phyloP scores from a whole-genome alignment of 1,140 invertebrate genomes.

The Macrotrachela quadricornifera region DNA sequence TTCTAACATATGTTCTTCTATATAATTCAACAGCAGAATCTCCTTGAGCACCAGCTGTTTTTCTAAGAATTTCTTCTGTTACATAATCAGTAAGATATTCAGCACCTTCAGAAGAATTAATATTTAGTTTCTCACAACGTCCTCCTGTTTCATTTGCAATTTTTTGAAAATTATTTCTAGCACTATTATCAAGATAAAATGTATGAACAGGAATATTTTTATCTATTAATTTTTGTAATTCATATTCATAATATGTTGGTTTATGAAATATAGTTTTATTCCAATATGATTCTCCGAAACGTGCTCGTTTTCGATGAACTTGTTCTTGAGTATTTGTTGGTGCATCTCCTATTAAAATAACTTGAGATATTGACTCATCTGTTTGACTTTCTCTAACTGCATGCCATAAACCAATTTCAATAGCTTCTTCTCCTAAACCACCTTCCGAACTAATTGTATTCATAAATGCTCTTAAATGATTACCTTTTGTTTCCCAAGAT shows the following conservation, averaged over 20 bases:
- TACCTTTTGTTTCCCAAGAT: not conserved
- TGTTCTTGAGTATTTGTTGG: not conserved
- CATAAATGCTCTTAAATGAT: not conserved
- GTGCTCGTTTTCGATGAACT: not conserved
- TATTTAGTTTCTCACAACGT: not conserved
- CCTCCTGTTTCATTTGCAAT: not conserved
- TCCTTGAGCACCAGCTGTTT: not conserved
- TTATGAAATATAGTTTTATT: not conserved
- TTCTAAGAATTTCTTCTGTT: not conserved
- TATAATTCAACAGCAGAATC: not conserved
- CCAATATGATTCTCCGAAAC: not conserved
- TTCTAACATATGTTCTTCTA: too few relatives aligned
- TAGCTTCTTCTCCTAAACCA: not conserved
- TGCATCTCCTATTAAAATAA: not conserved
- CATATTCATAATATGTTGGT: not conserved
- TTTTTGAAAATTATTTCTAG: not conserved
- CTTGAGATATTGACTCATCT: not conserved
- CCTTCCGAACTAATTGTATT: not conserved
- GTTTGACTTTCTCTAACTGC: not conserved
- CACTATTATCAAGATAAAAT: not conserved
- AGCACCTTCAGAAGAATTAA: not conserved
- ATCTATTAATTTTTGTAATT: not conserved
- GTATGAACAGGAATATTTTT: not conserved
- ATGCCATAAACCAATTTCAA: not conserved
- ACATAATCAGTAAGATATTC: not conserved